Conservation (phyloP, 2,888 invertebrate species). For the Caenorhabditis wallacei region DNA sequence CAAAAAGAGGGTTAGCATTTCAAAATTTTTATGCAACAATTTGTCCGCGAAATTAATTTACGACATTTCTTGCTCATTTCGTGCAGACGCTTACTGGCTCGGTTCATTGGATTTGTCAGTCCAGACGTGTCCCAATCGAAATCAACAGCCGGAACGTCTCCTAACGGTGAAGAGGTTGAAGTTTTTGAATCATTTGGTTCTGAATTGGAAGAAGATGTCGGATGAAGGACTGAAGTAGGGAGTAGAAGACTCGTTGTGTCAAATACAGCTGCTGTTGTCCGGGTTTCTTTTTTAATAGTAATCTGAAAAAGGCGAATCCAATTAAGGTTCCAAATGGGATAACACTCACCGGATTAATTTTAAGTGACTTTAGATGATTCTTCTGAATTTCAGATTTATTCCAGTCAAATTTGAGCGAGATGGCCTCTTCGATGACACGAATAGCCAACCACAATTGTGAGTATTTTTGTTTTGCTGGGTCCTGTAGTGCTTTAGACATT, state of each 20-base stretch:
- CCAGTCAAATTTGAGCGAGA: conserved; percentile 77
- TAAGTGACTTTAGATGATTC: conserved; percentile 59
- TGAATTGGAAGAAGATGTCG: conserved; percentile 6
- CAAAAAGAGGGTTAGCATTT: conserved; percentile 41
- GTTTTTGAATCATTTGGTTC: not conserved
- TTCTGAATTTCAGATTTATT: conserved; percentile 64
- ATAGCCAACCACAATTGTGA: conserved; percentile 72
- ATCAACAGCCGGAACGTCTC: conserved; percentile 74
- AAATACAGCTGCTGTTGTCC: conserved; percentile 24
- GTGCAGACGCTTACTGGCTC: conserved; percentile 70
- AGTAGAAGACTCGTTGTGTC: conserved; percentile 46
- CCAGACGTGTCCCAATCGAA: conserved; percentile 80
- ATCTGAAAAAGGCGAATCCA: conserved; percentile 12
- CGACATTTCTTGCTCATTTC: conserved; percentile 26
- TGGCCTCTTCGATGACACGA: conserved; percentile 77
- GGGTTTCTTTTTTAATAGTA: conserved; percentile 25
- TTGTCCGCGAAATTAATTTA: conserved; percentile 25
- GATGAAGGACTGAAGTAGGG: conserved; percentile 28
- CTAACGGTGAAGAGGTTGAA: conserved; percentile 1
- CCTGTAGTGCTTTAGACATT: not conserved
- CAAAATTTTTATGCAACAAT: conserved; percentile 58
- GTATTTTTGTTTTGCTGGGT: conserved; percentile 18
- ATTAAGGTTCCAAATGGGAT: not conserved
- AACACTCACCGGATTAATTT: conserved; percentile 66
- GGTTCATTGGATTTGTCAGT: conserved; percentile 77